These are phyloP conservation scores for Drosophila aff. DNA, from an alignment of 1,140 invertebrate genomes.

Conservation along the genomic window DNA sequence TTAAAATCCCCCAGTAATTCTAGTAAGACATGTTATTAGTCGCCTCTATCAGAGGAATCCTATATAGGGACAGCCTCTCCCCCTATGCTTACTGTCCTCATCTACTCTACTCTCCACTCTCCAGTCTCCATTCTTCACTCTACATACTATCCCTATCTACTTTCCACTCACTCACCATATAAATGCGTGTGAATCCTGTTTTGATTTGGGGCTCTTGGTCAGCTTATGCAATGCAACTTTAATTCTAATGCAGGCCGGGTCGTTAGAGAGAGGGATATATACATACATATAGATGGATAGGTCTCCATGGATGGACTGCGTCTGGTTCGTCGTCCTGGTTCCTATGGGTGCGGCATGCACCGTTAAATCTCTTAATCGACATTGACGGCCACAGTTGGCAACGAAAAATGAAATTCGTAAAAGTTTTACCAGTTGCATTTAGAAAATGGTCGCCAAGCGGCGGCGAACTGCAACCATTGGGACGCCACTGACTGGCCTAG, in stretches of 20 bases:
- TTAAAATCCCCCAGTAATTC: not conserved
- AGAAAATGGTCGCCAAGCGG: constrained; percentile 40
- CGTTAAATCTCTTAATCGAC: constrained; percentile 80
- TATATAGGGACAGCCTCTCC: not conserved
- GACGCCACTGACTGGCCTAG: constrained; percentile 20
- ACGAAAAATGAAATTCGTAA: constrained; percentile 69
- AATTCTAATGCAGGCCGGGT: constrained; percentile 49
- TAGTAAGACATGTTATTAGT: not conserved
- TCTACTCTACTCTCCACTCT: not conserved
- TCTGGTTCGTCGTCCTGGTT: not conserved
- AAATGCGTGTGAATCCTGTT: constrained; percentile 38
- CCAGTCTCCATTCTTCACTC: not conserved
- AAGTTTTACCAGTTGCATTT: constrained; percentile 79
- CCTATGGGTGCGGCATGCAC: constrained; percentile 41
- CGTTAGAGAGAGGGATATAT: too few species aligned
- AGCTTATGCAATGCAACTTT: constrained; percentile 45
- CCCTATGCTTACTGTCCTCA: not conserved
- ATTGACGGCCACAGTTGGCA: constrained; percentile 71
- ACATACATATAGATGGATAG: not conserved
- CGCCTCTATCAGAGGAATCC: not conserved
- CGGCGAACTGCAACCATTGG: constrained; percentile 17
- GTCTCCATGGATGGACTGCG: constrained; percentile 14
- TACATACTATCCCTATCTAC: too few species aligned
- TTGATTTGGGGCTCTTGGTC: constrained; percentile 58
- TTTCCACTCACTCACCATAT: not conserved